phyloP scores from a whole-genome alignment of 2,888 invertebrate species.

The Holacanthella duospinosa region DNA sequence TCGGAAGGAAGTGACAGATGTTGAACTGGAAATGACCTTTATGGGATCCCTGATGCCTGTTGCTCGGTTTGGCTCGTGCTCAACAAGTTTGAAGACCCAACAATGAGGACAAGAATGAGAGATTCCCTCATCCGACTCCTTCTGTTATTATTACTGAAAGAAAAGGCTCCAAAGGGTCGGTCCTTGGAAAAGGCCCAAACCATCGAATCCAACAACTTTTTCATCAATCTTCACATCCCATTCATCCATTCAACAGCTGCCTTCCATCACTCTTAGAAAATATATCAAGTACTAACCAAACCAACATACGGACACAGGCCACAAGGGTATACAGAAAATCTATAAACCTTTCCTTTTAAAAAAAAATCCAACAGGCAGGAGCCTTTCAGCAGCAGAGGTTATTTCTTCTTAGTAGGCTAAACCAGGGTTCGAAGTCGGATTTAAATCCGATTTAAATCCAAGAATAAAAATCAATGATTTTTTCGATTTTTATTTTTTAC shows the following conservation, averaged over 20 bases:
- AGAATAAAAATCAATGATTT: too few species aligned
- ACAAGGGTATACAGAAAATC: background rate
- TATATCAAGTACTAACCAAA: too few species aligned
- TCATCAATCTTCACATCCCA: background rate
- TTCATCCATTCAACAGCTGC: background rate
- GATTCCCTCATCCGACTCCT: background rate
- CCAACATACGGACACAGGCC: background rate
- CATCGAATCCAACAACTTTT: background rate
- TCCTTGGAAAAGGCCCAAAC: background rate
- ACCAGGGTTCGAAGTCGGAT: too few species aligned
- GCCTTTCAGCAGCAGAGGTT: too few species aligned
- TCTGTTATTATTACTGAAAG: too few species aligned
- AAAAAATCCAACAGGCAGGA: background rate
- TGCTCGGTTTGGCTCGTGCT: constrained; percentile 1
- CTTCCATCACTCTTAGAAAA: background rate
- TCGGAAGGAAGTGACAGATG: constrained; percentile 4
- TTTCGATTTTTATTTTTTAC: too few species aligned
- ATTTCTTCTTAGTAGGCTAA: too few species aligned
- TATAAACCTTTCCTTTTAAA: too few species aligned
- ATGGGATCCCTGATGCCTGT: background rate
- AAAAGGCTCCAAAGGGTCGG: background rate
- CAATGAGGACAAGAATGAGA: background rate
- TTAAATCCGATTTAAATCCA: too few species aligned
- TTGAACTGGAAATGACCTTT: background rate
- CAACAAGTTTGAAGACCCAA: background rate